Base-by-base conservation (phyloP, 1,140 invertebrate species). In the Anastatus disparis region DNA sequence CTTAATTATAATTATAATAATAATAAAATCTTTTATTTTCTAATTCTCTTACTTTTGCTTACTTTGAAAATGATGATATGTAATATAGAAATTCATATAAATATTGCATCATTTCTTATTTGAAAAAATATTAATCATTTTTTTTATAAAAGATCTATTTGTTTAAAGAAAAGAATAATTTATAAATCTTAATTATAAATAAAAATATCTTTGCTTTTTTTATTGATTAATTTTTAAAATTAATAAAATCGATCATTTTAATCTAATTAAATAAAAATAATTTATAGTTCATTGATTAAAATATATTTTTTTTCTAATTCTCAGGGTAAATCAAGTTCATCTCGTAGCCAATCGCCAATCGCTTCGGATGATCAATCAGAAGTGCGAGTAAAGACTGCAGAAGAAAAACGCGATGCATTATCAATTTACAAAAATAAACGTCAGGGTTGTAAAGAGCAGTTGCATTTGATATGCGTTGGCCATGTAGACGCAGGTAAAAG, bases 401-500 rank as follows among this genome's bases (percentile, higher is more conserved):
- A 90, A 61, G 87, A 84, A 42, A 90, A 89, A 79, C 55, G 84
- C 24, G 89, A 91, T 77, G 82, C 87, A 4, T 78, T 86, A 15
- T 77, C 78, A 42, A 80, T 91, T 73, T 98, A 94, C 80, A 86
- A 91, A 62, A 91, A 90, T 78, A 92, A 95, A 81, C 88, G 94
- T 72, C 90, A 89, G 1, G 85, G 87, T 17, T 89, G 89, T 13
- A 98, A 98, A 78, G 92, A 94, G 55, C 91, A 96, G 75, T 87
- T 99, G 48, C 96, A 98, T 82, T 89, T 99, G 82, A 94, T 99
- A 74, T 95, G 98, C 1, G 95, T 98, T 77, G 98, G 98, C 48
- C 98, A 99, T 88, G 98, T 99, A 4, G 98, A 99, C 89, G 97
- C 97, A 70, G 98, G 98, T 0, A 99, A 99, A 87, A 98, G 96